Evolutionary conservation across 2,888 invertebrate genomes (phyloP), one percentile per base, ranked within the genome.

Genomic region (Nemotelus pantherinus): DNA sequence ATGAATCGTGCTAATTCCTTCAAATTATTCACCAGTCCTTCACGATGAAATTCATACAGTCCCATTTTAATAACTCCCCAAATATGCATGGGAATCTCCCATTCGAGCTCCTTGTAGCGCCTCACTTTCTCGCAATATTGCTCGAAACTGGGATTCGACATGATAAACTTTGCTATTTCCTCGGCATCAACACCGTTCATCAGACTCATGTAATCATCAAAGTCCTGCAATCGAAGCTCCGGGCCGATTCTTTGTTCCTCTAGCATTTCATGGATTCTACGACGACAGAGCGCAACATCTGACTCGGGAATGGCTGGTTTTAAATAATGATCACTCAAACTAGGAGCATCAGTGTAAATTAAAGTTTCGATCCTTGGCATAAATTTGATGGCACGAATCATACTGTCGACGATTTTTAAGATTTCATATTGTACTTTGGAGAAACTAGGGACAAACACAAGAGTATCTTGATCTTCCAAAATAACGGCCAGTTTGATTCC

Each of bases 41-140:
- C 91, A 77, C 97, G 91, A 85, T 95, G 93, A 85, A 97, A 92
- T 83, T 94, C 93, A 85, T 95, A 98, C 88, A 96, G 91, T 6
- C 95, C 96, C 83, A 94, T 92, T 39, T 92, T 91, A 39, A 94
- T 90, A 0, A 93, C 92, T 79, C 89, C 83, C 89, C 88, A 81
- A 83, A 88, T 81, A 88, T 82, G 88, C 82, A 71, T 88, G 79
- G 92, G 91, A 79, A 94, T 92, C 77, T 89, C 89, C 75, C 88
- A 88, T 63, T 91, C 89, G 43, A 93, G 85, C n/a, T 89, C 86
- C 63, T 91, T 90, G 81, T 91, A 94, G 80, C 90, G 89, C 3
- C 90, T 86, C 3, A 94, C 89, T 81, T 91, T 88, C 0, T 85
- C 88, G 60, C 90, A 89, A 82, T 89, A 93, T 76, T 91, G 90